phyloP scores from a whole-genome alignment of 2,113 vertebrate genomes.

The Dasyprocta punctata region DNA sequence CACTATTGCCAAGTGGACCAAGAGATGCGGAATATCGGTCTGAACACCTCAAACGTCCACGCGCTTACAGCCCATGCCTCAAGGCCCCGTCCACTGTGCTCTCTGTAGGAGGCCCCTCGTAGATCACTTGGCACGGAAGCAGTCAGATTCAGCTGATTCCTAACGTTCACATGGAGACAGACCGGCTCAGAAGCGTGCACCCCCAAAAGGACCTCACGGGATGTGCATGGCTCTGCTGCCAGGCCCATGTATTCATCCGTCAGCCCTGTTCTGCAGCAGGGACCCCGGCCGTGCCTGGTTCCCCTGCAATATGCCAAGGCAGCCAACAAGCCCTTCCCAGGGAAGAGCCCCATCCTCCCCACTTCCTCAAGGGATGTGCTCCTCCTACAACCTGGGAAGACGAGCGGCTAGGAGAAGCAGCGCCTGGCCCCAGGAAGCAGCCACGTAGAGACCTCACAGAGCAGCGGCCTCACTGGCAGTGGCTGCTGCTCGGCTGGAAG shows the following conservation, averaged over 20 bases:
- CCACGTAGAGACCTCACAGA: neutral
- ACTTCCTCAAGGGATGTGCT: too few relatives aligned
- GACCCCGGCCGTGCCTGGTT: neutral
- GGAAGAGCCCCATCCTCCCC: neutral
- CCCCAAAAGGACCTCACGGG: neutral
- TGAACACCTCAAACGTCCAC: neutral
- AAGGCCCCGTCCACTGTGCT: neutral
- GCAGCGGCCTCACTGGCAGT: neutral
- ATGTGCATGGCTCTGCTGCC: neutral
- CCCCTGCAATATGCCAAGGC: neutral
- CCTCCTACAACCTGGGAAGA: neutral
- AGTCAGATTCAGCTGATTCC: neutral
- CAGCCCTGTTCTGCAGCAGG: neutral
- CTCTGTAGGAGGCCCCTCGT: neutral
- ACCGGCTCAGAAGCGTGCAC: neutral
- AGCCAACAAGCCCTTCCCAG: neutral
- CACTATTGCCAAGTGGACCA: neutral
- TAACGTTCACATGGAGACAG: neutral
- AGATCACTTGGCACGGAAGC: too few relatives aligned
- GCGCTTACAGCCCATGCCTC: neutral
- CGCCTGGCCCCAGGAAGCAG: too few relatives aligned
- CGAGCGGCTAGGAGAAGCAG: neutral
- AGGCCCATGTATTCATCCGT: too few relatives aligned
- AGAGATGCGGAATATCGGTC: neutral
- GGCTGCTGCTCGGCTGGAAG: neutral